Evolutionary conservation across 1,140 invertebrate genomes (phyloP), one percentile per base, ranked within the genome.

Genomic region (Sminthurides bifidus): DNA sequence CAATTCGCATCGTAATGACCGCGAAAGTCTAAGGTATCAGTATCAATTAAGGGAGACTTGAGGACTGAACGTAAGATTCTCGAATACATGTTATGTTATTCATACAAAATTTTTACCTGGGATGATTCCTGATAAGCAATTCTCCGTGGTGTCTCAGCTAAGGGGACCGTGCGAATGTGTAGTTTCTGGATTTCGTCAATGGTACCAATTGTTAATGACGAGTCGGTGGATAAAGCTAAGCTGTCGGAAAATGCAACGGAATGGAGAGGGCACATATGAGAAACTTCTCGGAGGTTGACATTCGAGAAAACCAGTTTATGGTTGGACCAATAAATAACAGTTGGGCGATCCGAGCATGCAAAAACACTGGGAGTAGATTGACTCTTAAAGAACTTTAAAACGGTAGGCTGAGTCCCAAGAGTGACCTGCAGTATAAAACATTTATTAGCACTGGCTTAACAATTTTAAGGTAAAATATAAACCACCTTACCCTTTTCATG

Each of bases 121-220:
- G 92, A 88, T 3, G 80, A 77, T 69, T 97, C 92, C 70, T 98
- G 95, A 71, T 96, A 94, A 2, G 91, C 84, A 64, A 97, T 96
- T 51, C 92, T 74, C 59, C 90, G 76, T 0, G 93, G 92, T 1
- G 92, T 90, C 75, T 98, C 95, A 8, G 87, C 86, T 0, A 98
- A 72, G 0, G 87, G 87, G 26, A 98, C 88, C 1, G 92, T 96
- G 33, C 92, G 74, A 61, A 98, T 97, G 70, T 98, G 94, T 26
- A 98, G 71, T 69, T 97, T 98, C 72, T 97, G 93, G 62, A 98
- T 97, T 74, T 97, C 93, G 75, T 98, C 94, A 64, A 99, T 98
- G 0, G 92, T 97, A 31, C 96, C 95, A 68, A 98, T 90, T 0
- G 93, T 92, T 0, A 98, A 81, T 0, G 87, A 87, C 64, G 80